These are phyloP conservation scores for Ptychadena robeensis DNA, from an alignment of 2,797 vertebrate species.

Conservation along the genomic window DNA sequence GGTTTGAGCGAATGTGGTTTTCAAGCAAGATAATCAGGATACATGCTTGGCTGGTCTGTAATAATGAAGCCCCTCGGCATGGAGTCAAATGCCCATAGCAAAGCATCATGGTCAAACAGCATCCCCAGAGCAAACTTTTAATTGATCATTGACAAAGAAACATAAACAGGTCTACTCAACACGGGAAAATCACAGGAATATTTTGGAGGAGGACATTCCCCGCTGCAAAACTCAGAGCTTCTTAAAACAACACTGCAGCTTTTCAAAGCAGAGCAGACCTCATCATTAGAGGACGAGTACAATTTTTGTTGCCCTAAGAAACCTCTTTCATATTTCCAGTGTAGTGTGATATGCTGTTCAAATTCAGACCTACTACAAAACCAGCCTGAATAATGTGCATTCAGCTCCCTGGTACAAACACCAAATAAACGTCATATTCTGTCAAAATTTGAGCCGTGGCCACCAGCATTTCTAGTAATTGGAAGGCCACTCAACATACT, in stretches of 20 bases:
- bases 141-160: conserved; percentile 28
- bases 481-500: too few species aligned
- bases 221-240: not conserved
- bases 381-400: too few species aligned
- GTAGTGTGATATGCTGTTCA: too few species aligned
- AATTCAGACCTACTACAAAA: too few species aligned
- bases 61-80: conserved; percentile 37
- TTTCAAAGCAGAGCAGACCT: not conserved
- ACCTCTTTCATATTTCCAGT: not conserved
- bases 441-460: too few species aligned
- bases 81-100: conserved; percentile 11
- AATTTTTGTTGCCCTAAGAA: not conserved
- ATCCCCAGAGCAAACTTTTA: conserved; percentile 29
- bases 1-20: not conserved
- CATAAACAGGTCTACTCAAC: not conserved
- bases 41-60: conserved; percentile 28
- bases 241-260: not conserved
- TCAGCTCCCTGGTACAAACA: too few species aligned
- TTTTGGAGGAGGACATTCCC: not conserved
- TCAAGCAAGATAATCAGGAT: conserved; percentile 16
- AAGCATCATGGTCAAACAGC: conserved; percentile 29
- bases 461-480: too few species aligned
- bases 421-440: too few species aligned
- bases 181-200: not conserved
- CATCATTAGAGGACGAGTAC: not conserved